Base-by-base conservation (phyloP, 2,888 invertebrate species). In the Plagodis pulveraria region DNA sequence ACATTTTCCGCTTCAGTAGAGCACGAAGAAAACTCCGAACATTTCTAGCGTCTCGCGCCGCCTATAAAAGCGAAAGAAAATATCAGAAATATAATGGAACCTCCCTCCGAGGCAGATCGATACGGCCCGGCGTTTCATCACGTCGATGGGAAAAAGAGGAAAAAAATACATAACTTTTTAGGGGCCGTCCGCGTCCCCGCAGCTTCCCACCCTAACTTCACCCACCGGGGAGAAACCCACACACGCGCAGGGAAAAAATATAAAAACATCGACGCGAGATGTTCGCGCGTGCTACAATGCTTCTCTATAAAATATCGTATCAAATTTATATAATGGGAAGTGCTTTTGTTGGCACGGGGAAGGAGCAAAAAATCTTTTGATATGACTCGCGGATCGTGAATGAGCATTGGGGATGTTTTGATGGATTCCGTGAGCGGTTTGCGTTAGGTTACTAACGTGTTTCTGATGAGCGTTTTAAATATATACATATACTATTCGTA, bases 121-220 rank as follows among this genome's bases (percentile, higher is more conserved):
- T 92, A 91, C 84, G 80, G 81, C 81, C 74, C 83, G 86, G 87
- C 82, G 86, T 89, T 89, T 88, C 89, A 89, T 89, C 88, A 87
- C 88, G 86, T 88, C 89, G 85, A 91, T 88, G 84, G 81, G 89
- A 89, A 91, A 91, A 91, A 91, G 89, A 88, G 87, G 85, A 86
- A 86, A 88, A 91, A 91, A 91, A 91, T 91, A 91, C 86, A 91
- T 91, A 90, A 91, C 91, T 92, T 92, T 92, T 92, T 92, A 92
- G 91, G 91, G 90, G 91, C 83, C 81, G 84, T 81, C 77, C 70
- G 70, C 79, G 69, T 67, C 73, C 78, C 4, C 34, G 72, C 65
- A 71, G 72, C 70, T 46, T 61, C 50, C 54, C 63, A 47, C 66
- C 63, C 57, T 64, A 50, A 63, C 56, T 49, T 66, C 66, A 59